Percentiles rank a stretch among this genome's conserved stretches.
Evolutionary conservation across 2,888 invertebrate species (phyloP).

Genomic region (Nomada flava): DNA sequence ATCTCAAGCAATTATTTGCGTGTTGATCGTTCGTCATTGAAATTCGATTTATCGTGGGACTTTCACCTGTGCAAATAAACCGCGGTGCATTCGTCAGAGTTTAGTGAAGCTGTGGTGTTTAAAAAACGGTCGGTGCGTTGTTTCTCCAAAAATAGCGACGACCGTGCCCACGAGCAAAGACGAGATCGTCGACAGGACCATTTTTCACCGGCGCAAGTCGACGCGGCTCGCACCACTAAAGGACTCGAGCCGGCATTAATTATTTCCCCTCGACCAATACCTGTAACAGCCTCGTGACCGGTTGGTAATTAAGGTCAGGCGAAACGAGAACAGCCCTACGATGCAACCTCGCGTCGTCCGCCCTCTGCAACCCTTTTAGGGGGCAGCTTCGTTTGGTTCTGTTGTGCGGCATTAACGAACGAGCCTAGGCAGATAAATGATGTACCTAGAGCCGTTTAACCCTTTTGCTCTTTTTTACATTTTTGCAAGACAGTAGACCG

Average conservation of each 20-base stretch:
- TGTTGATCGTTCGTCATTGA: constrained; percentile 37
- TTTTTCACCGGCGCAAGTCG: constrained; percentile 32
- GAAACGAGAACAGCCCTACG: constrained; percentile 48
- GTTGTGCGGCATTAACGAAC: constrained; percentile 22
- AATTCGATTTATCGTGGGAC: constrained; percentile 59
- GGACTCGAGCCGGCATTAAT: constrained; percentile 44
- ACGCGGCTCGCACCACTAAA: constrained; percentile 17
- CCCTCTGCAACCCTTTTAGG: constrained; percentile 20
- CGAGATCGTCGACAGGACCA: not conserved
- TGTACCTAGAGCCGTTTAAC: not conserved
- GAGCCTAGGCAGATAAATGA: constrained; percentile 5
- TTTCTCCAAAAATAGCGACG: constrained; percentile 51
- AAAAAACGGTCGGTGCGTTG: constrained; percentile 4
- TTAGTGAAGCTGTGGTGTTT: constrained; percentile 4
- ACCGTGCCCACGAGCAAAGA: constrained; percentile 29
- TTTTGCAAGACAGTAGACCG: not conserved
- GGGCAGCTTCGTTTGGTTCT: not conserved
- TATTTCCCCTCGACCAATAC: constrained; percentile 47
- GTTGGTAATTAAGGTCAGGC: constrained; percentile 67
- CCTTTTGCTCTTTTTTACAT: too few species aligned
- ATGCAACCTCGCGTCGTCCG: constrained; percentile 19
- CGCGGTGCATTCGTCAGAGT: constrained; percentile 22
- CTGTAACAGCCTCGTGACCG: constrained; percentile 66
- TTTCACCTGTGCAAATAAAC: constrained; percentile 57
- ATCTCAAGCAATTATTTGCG: too few species aligned